Conservation (phyloP, 2,113 vertebrate species). For the Tenrec ecaudatus region DNA sequence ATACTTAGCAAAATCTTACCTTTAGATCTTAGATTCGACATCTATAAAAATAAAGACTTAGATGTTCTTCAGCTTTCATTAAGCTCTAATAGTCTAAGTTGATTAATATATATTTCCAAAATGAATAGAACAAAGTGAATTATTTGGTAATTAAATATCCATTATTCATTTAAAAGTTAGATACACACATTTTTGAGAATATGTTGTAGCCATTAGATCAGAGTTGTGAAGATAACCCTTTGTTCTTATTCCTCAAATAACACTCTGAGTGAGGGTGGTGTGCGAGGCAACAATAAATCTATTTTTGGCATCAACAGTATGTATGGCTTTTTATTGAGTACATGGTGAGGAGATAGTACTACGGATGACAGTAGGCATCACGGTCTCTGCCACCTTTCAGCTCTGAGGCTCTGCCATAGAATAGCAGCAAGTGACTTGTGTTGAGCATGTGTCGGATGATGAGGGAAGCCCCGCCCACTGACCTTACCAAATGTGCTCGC, state of each 20-base stretch:
- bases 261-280: neutral
- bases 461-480: slow-evolving; percentile 53
- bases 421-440: neutral
- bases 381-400: neutral
- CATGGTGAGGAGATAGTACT: neutral
- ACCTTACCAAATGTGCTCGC: slow-evolving; percentile 70
- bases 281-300: neutral
- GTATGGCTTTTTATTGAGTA: no score
- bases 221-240: neutral
- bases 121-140: neutral
- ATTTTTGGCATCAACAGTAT: no score
- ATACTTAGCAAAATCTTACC: neutral
- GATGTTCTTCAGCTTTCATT: neutral
- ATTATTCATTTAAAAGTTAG: neutral
- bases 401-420: neutral
- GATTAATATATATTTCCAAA: neutral
- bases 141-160: neutral
- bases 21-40: neutral
- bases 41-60: slow-evolving; percentile 4
- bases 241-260: neutral
- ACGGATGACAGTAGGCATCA: neutral
- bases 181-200: neutral
- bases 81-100: neutral
- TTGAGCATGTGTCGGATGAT: neutral
- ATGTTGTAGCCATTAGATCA: neutral